phyloP scores from a whole-genome alignment of 2,797 vertebrate species.

The Salarias fasciatus region DNA sequence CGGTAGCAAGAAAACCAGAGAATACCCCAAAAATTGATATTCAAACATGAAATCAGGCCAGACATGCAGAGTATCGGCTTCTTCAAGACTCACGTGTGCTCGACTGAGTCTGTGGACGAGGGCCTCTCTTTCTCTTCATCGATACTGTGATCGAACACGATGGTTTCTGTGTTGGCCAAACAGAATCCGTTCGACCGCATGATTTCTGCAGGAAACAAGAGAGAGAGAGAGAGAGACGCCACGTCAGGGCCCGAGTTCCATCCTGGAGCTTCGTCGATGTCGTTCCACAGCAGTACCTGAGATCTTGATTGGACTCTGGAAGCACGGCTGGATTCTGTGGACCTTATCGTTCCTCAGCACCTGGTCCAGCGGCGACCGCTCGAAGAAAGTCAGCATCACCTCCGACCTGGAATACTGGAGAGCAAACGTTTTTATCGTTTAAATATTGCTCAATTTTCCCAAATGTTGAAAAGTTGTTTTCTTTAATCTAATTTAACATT shows the following conservation, averaged over 20 bases:
- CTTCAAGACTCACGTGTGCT: slow-evolving; percentile 86
- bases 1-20: slow-evolving; percentile 1
- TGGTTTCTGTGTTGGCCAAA: slow-evolving; percentile 97
- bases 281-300: slow-evolving; percentile 73
- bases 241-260: not conserved
- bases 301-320: slow-evolving; percentile 94
- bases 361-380: slow-evolving; percentile 95
- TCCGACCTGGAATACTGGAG: slow-evolving; percentile 95
- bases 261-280: not conserved
- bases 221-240: too few relatives aligned
- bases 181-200: slow-evolving; percentile 98
- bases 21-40: too few relatives aligned
- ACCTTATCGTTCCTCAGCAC: slow-evolving; percentile 94
- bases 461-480: too few relatives aligned
- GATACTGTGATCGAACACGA: slow-evolving; percentile 92
- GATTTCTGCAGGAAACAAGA: slow-evolving; percentile 87
- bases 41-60: not conserved
- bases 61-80: too few relatives aligned
- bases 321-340: slow-evolving; percentile 95
- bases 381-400: slow-evolving; percentile 97
- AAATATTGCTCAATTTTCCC: too few relatives aligned
- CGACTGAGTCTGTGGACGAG: slow-evolving; percentile 87
- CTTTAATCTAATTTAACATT: too few relatives aligned
- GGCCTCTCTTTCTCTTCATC: slow-evolving; percentile 91
- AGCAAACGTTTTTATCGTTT: too few relatives aligned